These are phyloP conservation scores for Ceyx margarethae DNA, from an alignment of 2,113 vertebrate genomes.

Conservation along the genomic window DNA sequence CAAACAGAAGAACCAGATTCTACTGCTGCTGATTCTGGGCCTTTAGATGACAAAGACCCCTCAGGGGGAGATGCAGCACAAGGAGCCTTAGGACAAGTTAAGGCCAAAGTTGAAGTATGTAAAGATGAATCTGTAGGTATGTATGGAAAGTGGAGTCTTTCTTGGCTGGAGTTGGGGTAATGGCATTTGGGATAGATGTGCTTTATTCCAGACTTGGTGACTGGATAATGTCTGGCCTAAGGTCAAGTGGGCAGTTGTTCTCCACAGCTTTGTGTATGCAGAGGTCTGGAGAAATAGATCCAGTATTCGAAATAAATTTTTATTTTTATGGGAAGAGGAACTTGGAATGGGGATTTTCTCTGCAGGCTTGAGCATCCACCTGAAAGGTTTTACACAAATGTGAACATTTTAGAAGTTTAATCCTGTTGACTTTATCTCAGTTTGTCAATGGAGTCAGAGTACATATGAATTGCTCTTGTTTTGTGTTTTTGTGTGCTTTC, in stretches of 20 bases:
- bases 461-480: neutral
- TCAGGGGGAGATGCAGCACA: constrained; percentile 80
- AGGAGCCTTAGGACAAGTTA: constrained; percentile 94
- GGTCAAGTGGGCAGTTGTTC: neutral
- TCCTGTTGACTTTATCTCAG: neutral
- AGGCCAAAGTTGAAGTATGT: constrained; percentile 98
- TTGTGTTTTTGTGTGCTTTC: neutral
- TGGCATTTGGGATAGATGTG: neutral
- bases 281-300: neutral
- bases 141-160: constrained; percentile 20
- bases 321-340: neutral
- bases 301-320: neutral
- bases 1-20: constrained; percentile 79
- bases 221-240: neutral
- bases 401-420: neutral
- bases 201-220: neutral
- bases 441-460: neutral
- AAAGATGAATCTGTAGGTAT: constrained; percentile 98
- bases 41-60: constrained; percentile 74
- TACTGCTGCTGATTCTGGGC: constrained; percentile 66
- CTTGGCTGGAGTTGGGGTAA: neutral
- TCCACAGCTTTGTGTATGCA: neutral
- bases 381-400: neutral
- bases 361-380: neutral
- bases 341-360: neutral